Evolutionary conservation across 35 echinoderm and acorn worm genomes (phyloP).

Genomic region (Ophioderma brevispina): DNA sequence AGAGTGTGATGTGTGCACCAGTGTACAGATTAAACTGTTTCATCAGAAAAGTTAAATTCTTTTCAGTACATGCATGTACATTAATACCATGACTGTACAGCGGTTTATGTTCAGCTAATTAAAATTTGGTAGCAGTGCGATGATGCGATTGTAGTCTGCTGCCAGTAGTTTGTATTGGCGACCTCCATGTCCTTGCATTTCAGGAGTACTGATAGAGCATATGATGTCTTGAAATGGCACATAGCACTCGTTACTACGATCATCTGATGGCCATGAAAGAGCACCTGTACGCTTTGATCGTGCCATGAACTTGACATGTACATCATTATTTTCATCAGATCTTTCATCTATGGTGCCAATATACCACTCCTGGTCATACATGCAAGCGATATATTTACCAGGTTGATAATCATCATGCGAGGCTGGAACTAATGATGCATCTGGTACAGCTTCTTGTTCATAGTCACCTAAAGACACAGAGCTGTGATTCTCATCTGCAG

Average conservation of each 20-base stretch:
- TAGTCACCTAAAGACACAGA: not conserved
- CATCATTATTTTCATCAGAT: not conserved
- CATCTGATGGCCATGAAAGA: not conserved
- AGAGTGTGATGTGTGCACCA: no score
- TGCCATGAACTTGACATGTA: not conserved
- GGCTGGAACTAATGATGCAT: not conserved
- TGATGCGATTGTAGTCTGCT: not conserved
- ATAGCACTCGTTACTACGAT: not conserved
- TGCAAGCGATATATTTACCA: constrained; percentile 11
- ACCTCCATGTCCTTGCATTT: not conserved
- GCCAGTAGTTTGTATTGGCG: not conserved
- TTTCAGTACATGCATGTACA: no score
- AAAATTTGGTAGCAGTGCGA: not conserved
- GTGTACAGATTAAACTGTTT: no score
- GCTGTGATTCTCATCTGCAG: not conserved
- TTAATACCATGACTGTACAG: no score
- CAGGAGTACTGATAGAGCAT: not conserved
- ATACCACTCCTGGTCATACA: constrained; percentile 15
- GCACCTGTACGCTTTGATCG: not conserved
- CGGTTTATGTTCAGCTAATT: no score
- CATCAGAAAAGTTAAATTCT: no score
- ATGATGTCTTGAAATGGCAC: not conserved
- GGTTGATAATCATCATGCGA: not conserved
- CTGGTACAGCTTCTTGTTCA: not conserved
- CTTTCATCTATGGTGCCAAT: not conserved